Conservation (phyloP, 2,888 invertebrate genomes). For the Lithophane socia region DNA sequence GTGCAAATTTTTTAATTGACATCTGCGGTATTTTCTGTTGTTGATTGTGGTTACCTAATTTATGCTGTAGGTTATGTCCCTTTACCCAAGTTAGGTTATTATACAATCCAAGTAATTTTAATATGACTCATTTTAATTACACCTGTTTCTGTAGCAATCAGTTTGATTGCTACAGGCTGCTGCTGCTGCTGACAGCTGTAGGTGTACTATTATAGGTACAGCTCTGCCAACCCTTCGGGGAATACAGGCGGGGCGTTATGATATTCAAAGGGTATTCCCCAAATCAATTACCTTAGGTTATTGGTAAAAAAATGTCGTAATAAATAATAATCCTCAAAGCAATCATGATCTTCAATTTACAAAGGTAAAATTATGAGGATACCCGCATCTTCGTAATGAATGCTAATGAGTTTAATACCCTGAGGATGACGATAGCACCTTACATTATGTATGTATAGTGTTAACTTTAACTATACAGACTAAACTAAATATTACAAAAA, state of each 20-base stretch:
- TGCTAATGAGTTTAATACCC: constrained; percentile 49
- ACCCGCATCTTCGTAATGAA: neutral
- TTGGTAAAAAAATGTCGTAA: neutral
- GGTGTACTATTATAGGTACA: too few species aligned
- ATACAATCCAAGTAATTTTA: neutral
- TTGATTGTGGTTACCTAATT: constrained; percentile 10
- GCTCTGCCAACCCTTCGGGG: too few species aligned
- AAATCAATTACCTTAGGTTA: too few species aligned
- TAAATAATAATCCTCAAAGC: constrained; percentile 8
- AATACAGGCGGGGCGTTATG: too few species aligned
- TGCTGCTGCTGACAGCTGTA: too few species aligned
- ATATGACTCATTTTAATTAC: too few species aligned
- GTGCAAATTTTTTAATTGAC: too few species aligned
- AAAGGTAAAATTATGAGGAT: constrained; percentile 17
- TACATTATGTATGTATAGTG: neutral
- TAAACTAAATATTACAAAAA: too few species aligned
- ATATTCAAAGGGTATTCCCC: too few species aligned
- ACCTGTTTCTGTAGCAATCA: too few species aligned
- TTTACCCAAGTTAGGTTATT: neutral
- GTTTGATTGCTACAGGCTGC: too few species aligned
- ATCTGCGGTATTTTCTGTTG: neutral
- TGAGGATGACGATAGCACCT: neutral
- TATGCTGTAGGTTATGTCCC: neutral
- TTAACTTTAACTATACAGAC: too few species aligned
- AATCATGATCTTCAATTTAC: constrained; percentile 21